These are phyloP conservation scores for Ibidorhyncha struthersii DNA, from an alignment of 2,113 vertebrate genomes.

Conservation along the genomic window DNA sequence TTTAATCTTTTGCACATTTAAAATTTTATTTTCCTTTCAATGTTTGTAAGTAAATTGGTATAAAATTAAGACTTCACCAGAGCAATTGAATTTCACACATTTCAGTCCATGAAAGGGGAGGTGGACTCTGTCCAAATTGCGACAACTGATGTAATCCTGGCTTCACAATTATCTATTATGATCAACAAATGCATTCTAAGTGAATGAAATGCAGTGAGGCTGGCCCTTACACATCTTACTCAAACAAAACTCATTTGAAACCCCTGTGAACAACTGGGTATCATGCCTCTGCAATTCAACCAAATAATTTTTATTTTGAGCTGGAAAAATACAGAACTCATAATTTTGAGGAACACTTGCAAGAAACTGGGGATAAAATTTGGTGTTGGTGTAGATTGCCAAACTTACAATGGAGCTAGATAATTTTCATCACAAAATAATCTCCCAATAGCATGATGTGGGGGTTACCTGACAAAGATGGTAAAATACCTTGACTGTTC, in stretches of 20 bases:
- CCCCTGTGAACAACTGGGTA: background rate
- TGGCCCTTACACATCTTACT: background rate
- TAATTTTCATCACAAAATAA: background rate
- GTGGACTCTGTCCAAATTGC: background rate
- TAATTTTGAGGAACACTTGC: background rate
- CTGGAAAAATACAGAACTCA: background rate
- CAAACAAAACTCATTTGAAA: background rate
- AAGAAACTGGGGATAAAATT: background rate
- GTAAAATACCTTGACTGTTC: background rate
- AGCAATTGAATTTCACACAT: constrained; percentile 40
- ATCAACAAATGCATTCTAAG: background rate
- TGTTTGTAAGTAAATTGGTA: constrained; percentile 30
- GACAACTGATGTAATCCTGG: background rate
- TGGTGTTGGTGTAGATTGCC: background rate
- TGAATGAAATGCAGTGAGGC: background rate
- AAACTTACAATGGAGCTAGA: background rate
- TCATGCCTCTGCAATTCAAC: background rate
- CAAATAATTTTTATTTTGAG: background rate
- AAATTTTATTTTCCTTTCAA: constrained; percentile 60
- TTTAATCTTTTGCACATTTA: constrained; percentile 63
- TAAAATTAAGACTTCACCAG: constrained; percentile 56
- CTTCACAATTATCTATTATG: background rate
- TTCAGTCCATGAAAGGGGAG: constrained; percentile 24
- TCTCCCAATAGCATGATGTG: accelerated
- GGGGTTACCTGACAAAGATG: background rate